Conservation (phyloP, 2,113 vertebrate species). For the Furnarius figulus region DNA sequence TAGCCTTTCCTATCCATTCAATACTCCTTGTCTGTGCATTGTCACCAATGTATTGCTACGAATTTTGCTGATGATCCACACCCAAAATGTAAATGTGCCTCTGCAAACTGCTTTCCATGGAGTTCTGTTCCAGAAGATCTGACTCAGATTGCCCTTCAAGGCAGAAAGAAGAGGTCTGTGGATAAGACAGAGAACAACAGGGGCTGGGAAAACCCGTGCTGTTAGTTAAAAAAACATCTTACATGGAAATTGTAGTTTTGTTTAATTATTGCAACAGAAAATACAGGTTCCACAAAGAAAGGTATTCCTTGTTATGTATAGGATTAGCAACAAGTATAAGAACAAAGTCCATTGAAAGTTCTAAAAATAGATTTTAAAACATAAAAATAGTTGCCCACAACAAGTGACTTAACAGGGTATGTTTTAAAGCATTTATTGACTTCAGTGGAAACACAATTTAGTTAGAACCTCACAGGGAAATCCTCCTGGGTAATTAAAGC, state of each 20-base stretch:
- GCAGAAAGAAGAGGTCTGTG: neutral
- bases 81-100: neutral
- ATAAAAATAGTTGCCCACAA: neutral
- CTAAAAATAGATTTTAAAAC: neutral
- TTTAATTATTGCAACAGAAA: neutral
- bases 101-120: neutral
- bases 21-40: neutral
- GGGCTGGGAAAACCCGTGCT: neutral
- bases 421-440: neutral
- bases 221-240: neutral
- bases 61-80: neutral
- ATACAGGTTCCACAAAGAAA: neutral
- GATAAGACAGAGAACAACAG: neutral
- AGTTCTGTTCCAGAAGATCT: neutral
- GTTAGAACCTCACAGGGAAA: neutral
- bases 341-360: neutral
- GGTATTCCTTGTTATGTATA: neutral
- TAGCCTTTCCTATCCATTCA: neutral
- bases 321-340: neutral
- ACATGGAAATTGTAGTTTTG: neutral
- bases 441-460: neutral
- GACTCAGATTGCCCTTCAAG: neutral
- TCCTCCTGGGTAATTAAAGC: neutral
- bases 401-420: fast-evolving
- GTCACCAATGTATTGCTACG: neutral